These are phyloP conservation scores for Stramonita haemastoma DNA, from an alignment of 2,888 invertebrate genomes.

Conservation along the genomic window DNA sequence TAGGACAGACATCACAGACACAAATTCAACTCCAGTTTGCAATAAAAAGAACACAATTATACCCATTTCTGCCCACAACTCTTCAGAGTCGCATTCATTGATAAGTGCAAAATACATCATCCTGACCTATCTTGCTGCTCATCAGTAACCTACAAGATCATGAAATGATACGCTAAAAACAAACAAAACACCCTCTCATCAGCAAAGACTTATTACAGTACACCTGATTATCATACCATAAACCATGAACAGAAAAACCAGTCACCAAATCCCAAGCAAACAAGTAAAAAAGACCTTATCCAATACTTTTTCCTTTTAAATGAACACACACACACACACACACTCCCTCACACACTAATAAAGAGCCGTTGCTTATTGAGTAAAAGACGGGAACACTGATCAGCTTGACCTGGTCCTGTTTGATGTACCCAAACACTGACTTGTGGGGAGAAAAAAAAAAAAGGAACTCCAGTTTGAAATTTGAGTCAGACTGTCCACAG, in stretches of 20 bases:
- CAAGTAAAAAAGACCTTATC: too few relatives aligned
- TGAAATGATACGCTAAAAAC: background rate
- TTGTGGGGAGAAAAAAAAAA: too few relatives aligned
- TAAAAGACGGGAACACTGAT: background rate
- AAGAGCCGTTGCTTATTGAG: background rate
- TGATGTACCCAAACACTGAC: too few relatives aligned
- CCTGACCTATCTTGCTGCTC: too few relatives aligned
- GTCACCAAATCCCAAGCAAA: background rate
- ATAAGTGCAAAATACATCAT: too few relatives aligned
- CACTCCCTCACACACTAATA: background rate
- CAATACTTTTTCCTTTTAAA: background rate
- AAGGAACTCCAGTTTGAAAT: background rate
- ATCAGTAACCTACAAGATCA: too few relatives aligned
- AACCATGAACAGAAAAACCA: background rate
- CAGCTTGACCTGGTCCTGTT: too few relatives aligned
- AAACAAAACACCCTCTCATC: background rate
- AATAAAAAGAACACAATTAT: too few relatives aligned
- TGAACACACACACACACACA: background rate
- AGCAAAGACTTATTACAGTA: background rate
- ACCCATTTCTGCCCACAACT: too few relatives aligned
- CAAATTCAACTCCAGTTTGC: too few relatives aligned
- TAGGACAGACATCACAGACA: too few relatives aligned
- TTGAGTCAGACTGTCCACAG: background rate
- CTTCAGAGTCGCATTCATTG: too few relatives aligned
- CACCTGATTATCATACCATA: background rate